Conservation (phyloP, 2,888 invertebrate genomes). For the Scrobipalpa costella region DNA sequence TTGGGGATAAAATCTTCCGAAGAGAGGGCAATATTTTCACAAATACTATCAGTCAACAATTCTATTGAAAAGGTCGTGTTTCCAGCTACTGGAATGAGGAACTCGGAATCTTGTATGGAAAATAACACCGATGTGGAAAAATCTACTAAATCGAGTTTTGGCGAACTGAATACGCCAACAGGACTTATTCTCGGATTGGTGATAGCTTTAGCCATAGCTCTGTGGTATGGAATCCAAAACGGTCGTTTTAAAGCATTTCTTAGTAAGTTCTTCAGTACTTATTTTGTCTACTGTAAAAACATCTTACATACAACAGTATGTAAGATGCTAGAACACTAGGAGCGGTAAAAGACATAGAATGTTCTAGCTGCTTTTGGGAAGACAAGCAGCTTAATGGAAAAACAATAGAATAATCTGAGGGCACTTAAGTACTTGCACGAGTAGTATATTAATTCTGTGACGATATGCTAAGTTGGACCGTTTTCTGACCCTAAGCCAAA, state of each 20-base stretch:
- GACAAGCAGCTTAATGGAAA: no score
- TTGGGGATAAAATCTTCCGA: not conserved
- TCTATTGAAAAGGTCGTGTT: not conserved
- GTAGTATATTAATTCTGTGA: no score
- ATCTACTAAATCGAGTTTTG: not conserved
- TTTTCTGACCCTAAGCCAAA: no score
- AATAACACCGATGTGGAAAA: not conserved
- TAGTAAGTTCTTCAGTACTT: not conserved
- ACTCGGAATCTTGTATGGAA: not conserved
- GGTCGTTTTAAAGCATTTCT: not conserved
- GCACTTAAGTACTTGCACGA: no score
- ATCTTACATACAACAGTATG: no score
- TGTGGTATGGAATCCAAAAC: conserved; percentile 1
- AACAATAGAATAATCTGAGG: no score
- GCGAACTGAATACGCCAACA: not conserved
- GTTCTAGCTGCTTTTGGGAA: no score
- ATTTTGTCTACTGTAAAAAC: not conserved
- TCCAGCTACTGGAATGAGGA: not conserved
- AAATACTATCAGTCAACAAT: not conserved
- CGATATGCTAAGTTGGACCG: no score
- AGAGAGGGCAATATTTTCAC: not conserved
- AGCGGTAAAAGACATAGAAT: no score
- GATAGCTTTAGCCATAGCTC: not conserved
- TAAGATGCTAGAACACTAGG: no score
- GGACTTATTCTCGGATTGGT: conserved; percentile 8